Percentiles rank a stretch among this genome's conserved stretches.
These are phyloP conservation scores for Gortyna flavago DNA, from an alignment of 2,888 invertebrate species.

Conservation along the genomic window DNA sequence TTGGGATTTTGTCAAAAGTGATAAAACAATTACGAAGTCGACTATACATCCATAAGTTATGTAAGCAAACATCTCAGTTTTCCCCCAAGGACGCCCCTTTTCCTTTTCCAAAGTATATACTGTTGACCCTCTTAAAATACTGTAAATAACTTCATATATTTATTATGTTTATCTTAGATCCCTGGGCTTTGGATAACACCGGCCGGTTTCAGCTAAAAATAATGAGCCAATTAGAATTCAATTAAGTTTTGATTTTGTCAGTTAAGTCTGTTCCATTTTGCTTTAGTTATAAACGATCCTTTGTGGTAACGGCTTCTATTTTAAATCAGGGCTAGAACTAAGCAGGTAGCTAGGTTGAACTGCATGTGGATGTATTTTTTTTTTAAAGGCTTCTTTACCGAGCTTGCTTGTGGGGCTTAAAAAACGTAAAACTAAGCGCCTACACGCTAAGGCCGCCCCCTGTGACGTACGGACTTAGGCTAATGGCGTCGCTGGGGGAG, in stretches of 20 bases:
- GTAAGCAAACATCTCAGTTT: slow-evolving; percentile 10
- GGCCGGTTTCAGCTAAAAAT: slow-evolving; percentile 39
- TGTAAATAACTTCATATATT: slow-evolving; percentile 42
- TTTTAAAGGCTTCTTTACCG: no score
- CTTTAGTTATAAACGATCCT: neutral
- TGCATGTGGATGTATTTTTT: no score
- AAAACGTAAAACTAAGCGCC: no score
- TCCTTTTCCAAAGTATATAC: neutral
- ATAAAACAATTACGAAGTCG: neutral
- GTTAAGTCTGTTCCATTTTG: neutral
- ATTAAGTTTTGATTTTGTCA: slow-evolving; percentile 33
- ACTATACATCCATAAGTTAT: slow-evolving; percentile 3
- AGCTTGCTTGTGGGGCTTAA: no score
- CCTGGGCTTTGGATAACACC: slow-evolving; percentile 7
- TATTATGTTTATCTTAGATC: slow-evolving; percentile 26
- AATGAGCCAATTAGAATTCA: slow-evolving; percentile 52
- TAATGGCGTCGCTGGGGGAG: no score
- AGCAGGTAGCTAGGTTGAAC: neutral
- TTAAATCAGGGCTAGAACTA: neutral
- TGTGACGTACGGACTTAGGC: no score
- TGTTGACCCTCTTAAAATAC: slow-evolving; percentile 31
- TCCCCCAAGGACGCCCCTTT: slow-evolving; percentile 25
- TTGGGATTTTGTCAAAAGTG: neutral
- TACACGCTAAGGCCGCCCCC: no score
- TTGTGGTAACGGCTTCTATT: neutral